Conservation (phyloP, 1,140 invertebrate species). For the Heliothis subflexa region DNA sequence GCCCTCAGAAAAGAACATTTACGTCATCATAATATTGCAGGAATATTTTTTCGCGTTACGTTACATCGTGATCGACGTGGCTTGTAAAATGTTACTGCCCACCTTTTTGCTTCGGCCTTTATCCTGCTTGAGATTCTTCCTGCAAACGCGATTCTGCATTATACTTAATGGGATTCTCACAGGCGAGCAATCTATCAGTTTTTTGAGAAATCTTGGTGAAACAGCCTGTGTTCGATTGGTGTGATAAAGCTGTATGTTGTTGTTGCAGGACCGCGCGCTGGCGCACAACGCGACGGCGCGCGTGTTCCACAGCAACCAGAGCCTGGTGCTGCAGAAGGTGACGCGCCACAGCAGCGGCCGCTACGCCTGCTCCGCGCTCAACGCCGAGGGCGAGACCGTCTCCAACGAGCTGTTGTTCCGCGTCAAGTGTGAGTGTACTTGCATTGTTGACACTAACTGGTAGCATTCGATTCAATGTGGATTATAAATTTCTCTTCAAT, state of each 20-base stretch:
- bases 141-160: background rate
- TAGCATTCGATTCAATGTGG: no score
- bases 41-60: slow-evolving; percentile 37
- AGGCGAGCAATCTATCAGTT: background rate
- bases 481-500: no score
- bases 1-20: slow-evolving; percentile 21
- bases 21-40: slow-evolving; percentile 38
- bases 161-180: background rate
- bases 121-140: slow-evolving; percentile 1
- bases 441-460: no score
- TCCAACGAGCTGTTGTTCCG: slow-evolving; percentile 92
- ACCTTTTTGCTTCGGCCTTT: slow-evolving; percentile 22
- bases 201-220: background rate
- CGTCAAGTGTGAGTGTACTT: slow-evolving; percentile 91
- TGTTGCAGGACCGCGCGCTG: slow-evolving; percentile 89
- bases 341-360: slow-evolving; percentile 92
- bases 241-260: slow-evolving; percentile 41
- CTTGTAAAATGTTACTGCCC: slow-evolving; percentile 26
- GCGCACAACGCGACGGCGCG: slow-evolving; percentile 92
- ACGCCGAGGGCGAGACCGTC: slow-evolving; percentile 92
- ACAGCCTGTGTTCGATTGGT: background rate
- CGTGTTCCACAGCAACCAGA: slow-evolving; percentile 94
- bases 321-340: slow-evolving; percentile 94
- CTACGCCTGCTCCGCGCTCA: slow-evolving; percentile 93
- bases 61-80: slow-evolving; percentile 30